These are phyloP conservation scores for Danio aesculapii DNA, from an alignment of 2,797 vertebrate species.

Conservation along the genomic window DNA sequence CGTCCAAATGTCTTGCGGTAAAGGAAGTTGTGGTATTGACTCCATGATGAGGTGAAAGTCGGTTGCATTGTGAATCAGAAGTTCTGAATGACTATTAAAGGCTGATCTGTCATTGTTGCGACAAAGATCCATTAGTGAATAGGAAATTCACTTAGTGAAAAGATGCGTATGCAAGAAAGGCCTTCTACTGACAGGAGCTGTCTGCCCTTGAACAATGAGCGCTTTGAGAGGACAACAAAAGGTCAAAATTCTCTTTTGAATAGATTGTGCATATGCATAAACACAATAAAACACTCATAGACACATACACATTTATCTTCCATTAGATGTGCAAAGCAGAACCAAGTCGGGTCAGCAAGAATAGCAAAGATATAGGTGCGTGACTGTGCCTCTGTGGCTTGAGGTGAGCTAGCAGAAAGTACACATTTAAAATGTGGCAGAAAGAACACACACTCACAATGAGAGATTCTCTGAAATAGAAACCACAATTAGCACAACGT, in stretches of 20 bases:
- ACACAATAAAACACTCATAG: conserved; percentile 26
- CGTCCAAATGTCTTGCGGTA: neutral
- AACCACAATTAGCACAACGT: neutral
- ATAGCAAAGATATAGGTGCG: conserved; percentile 17
- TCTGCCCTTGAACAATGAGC: neutral
- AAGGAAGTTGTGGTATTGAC: conserved; percentile 27
- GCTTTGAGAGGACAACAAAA: conserved; percentile 29
- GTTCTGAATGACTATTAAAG: conserved; percentile 51
- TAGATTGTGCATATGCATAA: conserved; percentile 32
- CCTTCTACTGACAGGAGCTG: neutral
- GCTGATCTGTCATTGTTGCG: conserved; percentile 49
- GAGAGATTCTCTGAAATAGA: neutral
- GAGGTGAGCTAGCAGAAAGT: neutral
- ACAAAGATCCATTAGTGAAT: conserved; percentile 39
- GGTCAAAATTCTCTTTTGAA: conserved; percentile 42
- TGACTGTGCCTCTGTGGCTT: neutral
- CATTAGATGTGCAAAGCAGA: conserved; percentile 43
- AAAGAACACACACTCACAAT: neutral
- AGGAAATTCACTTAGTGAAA: conserved; percentile 35
- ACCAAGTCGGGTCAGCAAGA: conserved; percentile 68
- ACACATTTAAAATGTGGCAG: neutral
- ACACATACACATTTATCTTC: conserved; percentile 30
- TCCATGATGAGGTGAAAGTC: conserved; percentile 12
- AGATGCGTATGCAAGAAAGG: conserved; percentile 41
- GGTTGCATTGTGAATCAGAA: conserved; percentile 34